These are phyloP conservation scores for Drosophila pallidifrons DNA, from an alignment of 1,140 invertebrate species.

Conservation along the genomic window DNA sequence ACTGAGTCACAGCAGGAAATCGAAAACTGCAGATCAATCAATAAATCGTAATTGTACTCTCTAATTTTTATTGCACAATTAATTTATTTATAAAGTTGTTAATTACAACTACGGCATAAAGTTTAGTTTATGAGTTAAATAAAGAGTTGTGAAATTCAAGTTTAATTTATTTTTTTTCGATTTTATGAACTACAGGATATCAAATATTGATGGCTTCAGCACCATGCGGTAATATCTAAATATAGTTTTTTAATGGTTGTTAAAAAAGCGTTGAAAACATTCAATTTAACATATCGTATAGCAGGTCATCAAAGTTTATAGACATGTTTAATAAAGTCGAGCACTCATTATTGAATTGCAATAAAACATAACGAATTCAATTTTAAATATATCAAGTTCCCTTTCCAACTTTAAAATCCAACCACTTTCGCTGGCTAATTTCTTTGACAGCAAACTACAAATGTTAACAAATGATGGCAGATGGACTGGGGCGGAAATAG, in stretches of 20 bases:
- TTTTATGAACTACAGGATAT: neutral
- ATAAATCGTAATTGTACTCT: neutral
- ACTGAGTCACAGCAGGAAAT: conserved; percentile 36
- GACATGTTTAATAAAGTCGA: too few species aligned
- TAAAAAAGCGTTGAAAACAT: too few species aligned
- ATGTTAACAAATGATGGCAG: conserved; percentile 67
- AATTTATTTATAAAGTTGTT: neutral
- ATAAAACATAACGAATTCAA: neutral
- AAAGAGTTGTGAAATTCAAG: neutral
- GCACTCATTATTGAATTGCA: too few species aligned
- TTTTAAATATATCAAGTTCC: neutral
- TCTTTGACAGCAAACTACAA: conserved; percentile 35
- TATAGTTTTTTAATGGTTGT: neutral
- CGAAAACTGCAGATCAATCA: neutral
- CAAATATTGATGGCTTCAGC: conserved; percentile 1
- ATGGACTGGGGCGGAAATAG: neutral
- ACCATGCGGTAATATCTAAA: neutral
- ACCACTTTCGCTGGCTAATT: conserved; percentile 6
- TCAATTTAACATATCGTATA: too few species aligned
- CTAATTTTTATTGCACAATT: conserved; percentile 2
- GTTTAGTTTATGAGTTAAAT: neutral
- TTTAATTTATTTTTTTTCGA: neutral
- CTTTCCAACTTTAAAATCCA: neutral
- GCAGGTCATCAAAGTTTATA: too few species aligned
- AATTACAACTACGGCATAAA: neutral